Percentiles rank a stretch among this genome's conserved stretches.
Evolutionary conservation across 2,797 vertebrate genomes (phyloP).

Genomic region (Masticophis lateralis): DNA sequence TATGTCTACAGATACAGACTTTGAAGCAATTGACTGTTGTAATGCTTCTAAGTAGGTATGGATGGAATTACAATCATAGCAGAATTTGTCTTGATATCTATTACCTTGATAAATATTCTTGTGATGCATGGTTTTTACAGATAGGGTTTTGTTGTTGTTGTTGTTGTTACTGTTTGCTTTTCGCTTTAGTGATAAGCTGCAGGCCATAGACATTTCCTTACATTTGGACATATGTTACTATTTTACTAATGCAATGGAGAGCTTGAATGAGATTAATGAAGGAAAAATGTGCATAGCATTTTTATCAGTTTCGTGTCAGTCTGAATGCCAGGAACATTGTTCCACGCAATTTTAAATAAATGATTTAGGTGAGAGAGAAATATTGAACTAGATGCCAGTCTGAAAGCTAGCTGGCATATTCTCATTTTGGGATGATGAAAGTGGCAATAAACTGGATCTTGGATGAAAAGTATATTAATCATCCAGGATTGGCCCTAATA

Average conservation of each 20-base stretch:
- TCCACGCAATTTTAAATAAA: neutral
- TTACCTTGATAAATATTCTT: neutral
- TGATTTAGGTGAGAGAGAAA: neutral
- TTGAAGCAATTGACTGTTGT: neutral
- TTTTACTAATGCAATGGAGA: neutral
- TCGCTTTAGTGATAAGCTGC: too few species aligned
- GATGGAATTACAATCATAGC: neutral
- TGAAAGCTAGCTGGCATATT: neutral
- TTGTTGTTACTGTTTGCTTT: neutral
- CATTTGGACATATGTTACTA: neutral
- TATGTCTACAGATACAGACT: neutral
- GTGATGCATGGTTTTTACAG: neutral
- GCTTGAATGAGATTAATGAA: neutral
- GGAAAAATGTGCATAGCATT: neutral
- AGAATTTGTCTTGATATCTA: neutral
- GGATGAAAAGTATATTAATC: neutral
- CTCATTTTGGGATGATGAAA: neutral
- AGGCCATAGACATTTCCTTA: neutral
- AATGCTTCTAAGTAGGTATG: neutral
- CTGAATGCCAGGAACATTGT: neutral
- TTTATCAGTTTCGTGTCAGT: neutral
- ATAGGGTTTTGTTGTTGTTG: neutral
- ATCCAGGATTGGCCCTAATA: neutral
- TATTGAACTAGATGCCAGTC: neutral
- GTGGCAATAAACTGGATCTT: neutral